Evolutionary conservation across 2,888 invertebrate genomes (phyloP), one percentile per base, ranked within the genome.

Genomic region (Thera britannica): DNA sequence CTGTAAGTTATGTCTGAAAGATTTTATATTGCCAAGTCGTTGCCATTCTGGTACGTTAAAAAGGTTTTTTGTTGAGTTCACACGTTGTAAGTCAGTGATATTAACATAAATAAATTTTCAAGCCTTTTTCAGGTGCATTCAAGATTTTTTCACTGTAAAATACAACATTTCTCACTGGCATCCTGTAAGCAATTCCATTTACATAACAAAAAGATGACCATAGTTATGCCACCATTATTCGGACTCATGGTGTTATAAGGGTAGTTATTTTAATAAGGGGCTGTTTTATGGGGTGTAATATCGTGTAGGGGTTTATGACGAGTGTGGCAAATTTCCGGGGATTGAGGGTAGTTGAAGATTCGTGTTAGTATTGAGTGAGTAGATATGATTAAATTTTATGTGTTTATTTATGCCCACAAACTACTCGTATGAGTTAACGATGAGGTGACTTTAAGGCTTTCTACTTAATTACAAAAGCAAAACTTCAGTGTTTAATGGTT

Each of bases 201-300:
- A 75, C 83, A 82, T 82, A 79, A 80, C 82, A 82, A 82, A 81
- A 80, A 77, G 75, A 75, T 77, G 73, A 69, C 68, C 72, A 72
- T 75, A 74, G 76, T 77, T 77, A 76, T 66, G 58, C 69, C 38
- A 12, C 66, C 56, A 68, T 72, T 70, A 67, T 69, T 70, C 62
- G 61, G 65, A 70, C 68, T 69, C 68, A 71, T 71, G 68, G 67
- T 70, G 67, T 62, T 62, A 63, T 62, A 67, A 68, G 67, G 72
- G 65, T 69, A 71, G 74, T 71, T 72, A 73, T 72, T 75, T 72
- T 72, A 73, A 68, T 71, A 71, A 69, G 72, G 69, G 71, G 70
- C 55, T 71, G 72, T 68, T 76, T 76, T 72, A 73, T 72, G 69
- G 62, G 68, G 68, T 74, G 73, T 71, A 72, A 74, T 71, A 72